Evolutionary conservation across 2,113 vertebrate species (phyloP).

Genomic region (Psittacus erithacus): DNA sequence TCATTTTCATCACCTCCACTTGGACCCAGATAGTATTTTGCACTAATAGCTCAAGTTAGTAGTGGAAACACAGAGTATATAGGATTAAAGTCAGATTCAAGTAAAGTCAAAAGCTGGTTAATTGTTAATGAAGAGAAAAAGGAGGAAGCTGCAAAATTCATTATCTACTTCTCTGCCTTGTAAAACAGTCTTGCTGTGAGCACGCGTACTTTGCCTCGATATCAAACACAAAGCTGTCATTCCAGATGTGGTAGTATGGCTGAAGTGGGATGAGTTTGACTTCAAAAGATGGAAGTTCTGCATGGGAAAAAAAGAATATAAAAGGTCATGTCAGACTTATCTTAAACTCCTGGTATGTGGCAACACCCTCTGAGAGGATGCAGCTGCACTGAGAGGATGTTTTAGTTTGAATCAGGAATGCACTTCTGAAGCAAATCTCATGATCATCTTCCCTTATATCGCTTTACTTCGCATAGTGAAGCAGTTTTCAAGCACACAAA

Average conservation of each 20-base stretch:
- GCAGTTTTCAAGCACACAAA: neutral
- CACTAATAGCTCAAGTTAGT: neutral
- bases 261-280: slow-evolving; percentile 66
- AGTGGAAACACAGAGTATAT: neutral
- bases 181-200: neutral
- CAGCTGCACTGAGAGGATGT: neutral
- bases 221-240: slow-evolving; percentile 59
- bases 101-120: neutral
- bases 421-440: neutral
- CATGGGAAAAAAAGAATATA: neutral
- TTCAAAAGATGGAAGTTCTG: slow-evolving; percentile 77
- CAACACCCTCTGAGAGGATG: neutral
- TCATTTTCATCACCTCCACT: neutral
- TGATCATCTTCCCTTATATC: neutral
- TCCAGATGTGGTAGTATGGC: slow-evolving; percentile 62
- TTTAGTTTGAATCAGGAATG: neutral
- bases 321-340: neutral
- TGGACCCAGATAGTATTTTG: neutral
- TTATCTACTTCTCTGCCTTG: neutral
- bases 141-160: neutral
- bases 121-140: neutral
- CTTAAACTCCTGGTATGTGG: neutral
- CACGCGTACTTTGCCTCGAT: slow-evolving; percentile 68
- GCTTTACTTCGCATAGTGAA: neutral
- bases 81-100: neutral